These are phyloP conservation scores for Digitonthophagus gazella DNA, from an alignment of 2,888 invertebrate species.

Conservation along the genomic window DNA sequence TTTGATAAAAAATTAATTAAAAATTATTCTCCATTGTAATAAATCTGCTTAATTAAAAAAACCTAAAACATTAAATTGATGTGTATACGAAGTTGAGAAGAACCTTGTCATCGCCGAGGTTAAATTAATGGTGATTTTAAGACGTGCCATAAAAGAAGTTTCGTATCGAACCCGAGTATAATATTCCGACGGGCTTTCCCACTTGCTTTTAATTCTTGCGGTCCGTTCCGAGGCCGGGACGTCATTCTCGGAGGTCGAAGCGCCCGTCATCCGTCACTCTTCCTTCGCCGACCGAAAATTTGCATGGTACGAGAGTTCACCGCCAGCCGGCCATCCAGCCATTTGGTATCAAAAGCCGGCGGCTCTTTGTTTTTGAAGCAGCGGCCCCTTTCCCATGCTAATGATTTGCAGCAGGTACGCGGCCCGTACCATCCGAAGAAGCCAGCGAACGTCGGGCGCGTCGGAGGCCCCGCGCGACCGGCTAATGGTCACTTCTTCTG, in stretches of 20 bases:
- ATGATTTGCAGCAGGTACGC: slow-evolving; percentile 45
- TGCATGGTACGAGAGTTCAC: slow-evolving; percentile 19
- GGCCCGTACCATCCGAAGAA: slow-evolving; percentile 35
- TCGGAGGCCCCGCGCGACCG: slow-evolving; percentile 7
- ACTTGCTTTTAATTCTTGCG: too few relatives aligned
- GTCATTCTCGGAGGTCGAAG: neutral
- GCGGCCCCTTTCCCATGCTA: slow-evolving; percentile 42
- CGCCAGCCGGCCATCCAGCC: neutral
- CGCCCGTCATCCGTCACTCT: neutral
- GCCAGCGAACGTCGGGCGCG: slow-evolving; percentile 26
- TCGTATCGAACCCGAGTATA: too few relatives aligned
- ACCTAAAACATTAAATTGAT: too few relatives aligned
- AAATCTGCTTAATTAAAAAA: too few relatives aligned
- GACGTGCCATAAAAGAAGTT: too few relatives aligned
- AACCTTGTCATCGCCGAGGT: too few relatives aligned
- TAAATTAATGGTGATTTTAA: too few relatives aligned
- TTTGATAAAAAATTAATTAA: too few relatives aligned
- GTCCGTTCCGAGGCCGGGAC: too few relatives aligned
- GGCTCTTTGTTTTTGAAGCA: slow-evolving; percentile 3
- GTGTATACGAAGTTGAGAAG: too few relatives aligned
- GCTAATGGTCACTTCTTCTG: slow-evolving; percentile 24
- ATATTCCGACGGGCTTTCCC: too few relatives aligned
- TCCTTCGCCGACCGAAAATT: slow-evolving; percentile 12
- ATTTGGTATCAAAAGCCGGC: slow-evolving; percentile 10
- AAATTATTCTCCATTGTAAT: too few relatives aligned